Conservation (phyloP, 2,888 invertebrate species). For the Linnaemya vulpina region DNA sequence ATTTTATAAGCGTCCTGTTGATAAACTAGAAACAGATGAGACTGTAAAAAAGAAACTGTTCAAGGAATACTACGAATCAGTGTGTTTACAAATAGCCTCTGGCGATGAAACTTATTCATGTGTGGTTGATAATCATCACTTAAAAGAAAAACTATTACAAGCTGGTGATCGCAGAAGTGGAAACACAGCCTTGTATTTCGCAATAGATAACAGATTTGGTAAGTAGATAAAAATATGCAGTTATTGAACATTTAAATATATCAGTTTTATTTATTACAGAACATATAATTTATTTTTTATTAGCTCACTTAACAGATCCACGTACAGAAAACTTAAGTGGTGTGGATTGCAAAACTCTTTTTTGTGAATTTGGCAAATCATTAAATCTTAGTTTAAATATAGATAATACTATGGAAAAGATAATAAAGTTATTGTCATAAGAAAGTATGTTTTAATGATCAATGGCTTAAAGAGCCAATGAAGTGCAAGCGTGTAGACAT, state of each 20-base stretch:
- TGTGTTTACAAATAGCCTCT: slow-evolving; percentile 57
- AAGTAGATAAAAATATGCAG: slow-evolving; percentile 32
- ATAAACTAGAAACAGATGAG: slow-evolving; percentile 56
- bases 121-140: slow-evolving; percentile 59
- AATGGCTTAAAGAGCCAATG: too few species aligned
- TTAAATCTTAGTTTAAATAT: slow-evolving; percentile 77
- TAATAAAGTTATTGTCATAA: slow-evolving; percentile 74
- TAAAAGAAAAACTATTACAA: slow-evolving; percentile 76
- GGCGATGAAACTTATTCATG: slow-evolving; percentile 38
- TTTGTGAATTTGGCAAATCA: slow-evolving; percentile 74
- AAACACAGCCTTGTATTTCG: slow-evolving; percentile 78
- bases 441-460: not conserved
- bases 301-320: slow-evolving; percentile 80
- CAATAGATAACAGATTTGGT: slow-evolving; percentile 78
- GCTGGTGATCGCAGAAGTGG: slow-evolving; percentile 78
- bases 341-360: slow-evolving; percentile 78
- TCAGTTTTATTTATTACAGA: slow-evolving; percentile 73
- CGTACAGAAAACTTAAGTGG: slow-evolving; percentile 78
- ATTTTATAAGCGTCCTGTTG: slow-evolving; percentile 70
- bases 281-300: slow-evolving; percentile 79
- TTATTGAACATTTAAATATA: not conserved
- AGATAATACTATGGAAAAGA: slow-evolving; percentile 77
- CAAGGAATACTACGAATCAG: slow-evolving; percentile 74
- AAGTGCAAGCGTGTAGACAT: too few species aligned
- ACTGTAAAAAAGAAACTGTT: slow-evolving; percentile 53